Evolutionary conservation across 2,797 vertebrate genomes (phyloP).

Genomic region (Capromys pilorides): DNA sequence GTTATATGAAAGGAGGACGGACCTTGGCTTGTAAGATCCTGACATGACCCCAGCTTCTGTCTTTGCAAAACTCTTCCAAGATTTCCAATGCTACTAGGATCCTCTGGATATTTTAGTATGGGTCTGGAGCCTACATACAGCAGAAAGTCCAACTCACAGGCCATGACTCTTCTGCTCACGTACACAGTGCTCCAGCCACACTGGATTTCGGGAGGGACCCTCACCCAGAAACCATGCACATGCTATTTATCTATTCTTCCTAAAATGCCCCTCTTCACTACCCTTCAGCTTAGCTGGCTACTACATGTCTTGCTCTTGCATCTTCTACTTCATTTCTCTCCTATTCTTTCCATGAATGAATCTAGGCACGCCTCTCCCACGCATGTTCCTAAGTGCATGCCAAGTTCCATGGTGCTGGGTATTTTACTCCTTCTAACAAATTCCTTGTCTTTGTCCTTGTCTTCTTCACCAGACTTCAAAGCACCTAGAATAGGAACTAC

Average conservation of each 20-base stretch:
- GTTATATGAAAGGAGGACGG: neutral
- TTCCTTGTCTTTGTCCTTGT: neutral
- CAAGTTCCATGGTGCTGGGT: neutral
- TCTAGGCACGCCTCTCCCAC: neutral
- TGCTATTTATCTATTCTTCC: neutral
- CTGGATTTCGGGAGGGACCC: neutral
- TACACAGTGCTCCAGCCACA: neutral
- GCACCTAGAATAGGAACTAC: neutral
- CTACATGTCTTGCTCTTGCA: neutral
- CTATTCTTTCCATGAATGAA: neutral
- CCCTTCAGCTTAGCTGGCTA: neutral
- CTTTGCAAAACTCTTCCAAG: neutral
- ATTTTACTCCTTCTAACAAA: neutral
- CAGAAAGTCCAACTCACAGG: neutral
- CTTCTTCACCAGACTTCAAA: neutral
- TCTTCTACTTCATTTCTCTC: neutral
- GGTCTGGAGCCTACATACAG: neutral
- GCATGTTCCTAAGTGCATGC: fast-evolving
- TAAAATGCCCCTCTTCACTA: neutral
- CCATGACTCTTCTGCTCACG: neutral
- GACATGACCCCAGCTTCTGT: neutral
- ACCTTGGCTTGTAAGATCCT: neutral
- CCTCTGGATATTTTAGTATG: neutral
- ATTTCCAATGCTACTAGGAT: neutral
- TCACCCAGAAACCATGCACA: neutral